Evolutionary conservation across 2,113 vertebrate species (phyloP), one percentile per base, ranked within the genome.

Genomic region (Clupea harengus): DNA sequence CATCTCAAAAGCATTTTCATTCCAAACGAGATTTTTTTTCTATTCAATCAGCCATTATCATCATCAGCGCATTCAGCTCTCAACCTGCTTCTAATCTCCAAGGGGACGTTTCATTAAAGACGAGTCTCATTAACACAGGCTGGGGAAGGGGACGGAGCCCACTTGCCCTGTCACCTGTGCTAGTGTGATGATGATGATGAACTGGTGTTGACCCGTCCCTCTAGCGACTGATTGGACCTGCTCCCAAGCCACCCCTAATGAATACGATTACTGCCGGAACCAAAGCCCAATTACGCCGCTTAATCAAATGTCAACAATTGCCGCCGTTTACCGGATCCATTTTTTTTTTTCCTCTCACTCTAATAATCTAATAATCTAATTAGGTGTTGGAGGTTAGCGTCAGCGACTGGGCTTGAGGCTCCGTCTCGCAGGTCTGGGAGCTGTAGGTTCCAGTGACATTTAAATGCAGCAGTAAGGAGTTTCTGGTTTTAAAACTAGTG

Each of bases 281-380:
- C 81, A 28, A 28, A 54, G 81, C 45, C 75, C 32, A 85, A 39
- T 85, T 72, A 46, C 81, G 83, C 57, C 20, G 6, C 57, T 60
- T 86, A 89, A 88, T 87, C 60, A 54, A 84, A 90, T 87, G 82
- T 85, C 57, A 78, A 46, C 84, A 85, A 86, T 84, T 80, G 80
- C 81, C 44, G 67, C 28, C 50, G 32, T 83, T 90, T 46, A 32
- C 11, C 20, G 52, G 18, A 82, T 82, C n/a, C 39, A 57, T 85
- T 81, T 80, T 28, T 64, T 67, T 67, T 67, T 11, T 11, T 2
- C 15, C 25, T 13, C 64, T 67, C 64, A 28, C 25, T 28, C 25
- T 67, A 67, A 67, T 28, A 28, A 28, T 28, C 64, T 7, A 67
- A 3, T 67, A 8, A 67, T 28, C n/a, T 11, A 67, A 67, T 67